Base-by-base conservation (phyloP, 2,113 vertebrate species). In the Callionymus lyra region DNA sequence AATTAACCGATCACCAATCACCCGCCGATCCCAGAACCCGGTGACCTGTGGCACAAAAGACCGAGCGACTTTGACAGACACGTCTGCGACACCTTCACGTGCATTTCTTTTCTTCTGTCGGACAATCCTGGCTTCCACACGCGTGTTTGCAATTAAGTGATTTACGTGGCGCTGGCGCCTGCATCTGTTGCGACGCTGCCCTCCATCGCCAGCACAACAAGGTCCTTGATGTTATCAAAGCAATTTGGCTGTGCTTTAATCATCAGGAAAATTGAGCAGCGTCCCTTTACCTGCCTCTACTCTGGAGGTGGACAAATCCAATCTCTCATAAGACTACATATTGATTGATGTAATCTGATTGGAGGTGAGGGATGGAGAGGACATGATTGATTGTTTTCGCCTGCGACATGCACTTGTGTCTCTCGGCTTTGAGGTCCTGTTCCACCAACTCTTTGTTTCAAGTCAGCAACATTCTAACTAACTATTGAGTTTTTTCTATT, bases 261-360 rank as follows among this genome's bases (percentile, higher is more conserved):
- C 86, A 88, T 21, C 82, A 83, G 80, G 58, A 87, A 81, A 83
- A 87, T 78, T 81, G 80, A 86, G 76, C 72, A 59, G 79, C 62
- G 54, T 70, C 62, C 81, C 59, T 13, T 15, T 70, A 61, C 31
- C 56, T 17, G 41, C 40, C 57, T 56, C 53, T 63, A 39, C 71
- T 69, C 68, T 60, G 52, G 60, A 60, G 69, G 70, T 65, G 70
- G 80, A 80, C 84, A 73, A 87, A 76, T 86, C 85, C 81, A 85
- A 81, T 85, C 76, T 83, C 66, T 88, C 84, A 82, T 87, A 89
- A 84, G 76, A 81, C 72, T 72, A 68, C 43, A 71, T 88, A 90
- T 63, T 87, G 88, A 91, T 79, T 85, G 79, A 85, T 86, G 73
- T 82, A 85, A 88, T 89, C 88, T 88, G 80, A 84, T 82, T 87